These are phyloP conservation scores for Apoda limacodes DNA, from an alignment of 2,888 invertebrate species.

Conservation along the genomic window DNA sequence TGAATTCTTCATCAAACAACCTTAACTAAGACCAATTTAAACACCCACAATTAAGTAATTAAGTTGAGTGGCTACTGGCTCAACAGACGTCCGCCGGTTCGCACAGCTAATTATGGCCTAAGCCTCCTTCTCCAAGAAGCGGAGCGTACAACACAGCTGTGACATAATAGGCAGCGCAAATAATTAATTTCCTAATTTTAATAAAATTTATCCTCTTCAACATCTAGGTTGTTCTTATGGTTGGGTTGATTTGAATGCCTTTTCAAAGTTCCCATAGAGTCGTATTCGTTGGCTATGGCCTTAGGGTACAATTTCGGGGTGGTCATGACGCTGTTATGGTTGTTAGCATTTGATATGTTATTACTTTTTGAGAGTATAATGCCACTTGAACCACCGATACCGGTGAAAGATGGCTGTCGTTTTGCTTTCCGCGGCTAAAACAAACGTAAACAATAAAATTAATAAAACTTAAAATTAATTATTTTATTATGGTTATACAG, in stretches of 20 bases:
- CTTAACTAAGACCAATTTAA: too few relatives aligned
- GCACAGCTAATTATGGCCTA: too few relatives aligned
- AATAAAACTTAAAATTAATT: too few relatives aligned
- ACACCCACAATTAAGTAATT: too few relatives aligned
- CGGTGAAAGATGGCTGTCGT: constrained; percentile 79
- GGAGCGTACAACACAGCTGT: constrained; percentile 8
- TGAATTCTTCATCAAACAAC: too few relatives aligned
- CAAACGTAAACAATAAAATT: too few relatives aligned
- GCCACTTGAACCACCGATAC: constrained; percentile 60
- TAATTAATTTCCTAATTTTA: constrained; percentile 32
- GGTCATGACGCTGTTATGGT: constrained; percentile 67
- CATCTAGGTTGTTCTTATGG: constrained; percentile 71
- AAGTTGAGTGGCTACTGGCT: too few relatives aligned
- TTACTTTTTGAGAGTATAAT: constrained; percentile 68
- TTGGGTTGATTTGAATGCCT: constrained; percentile 81
- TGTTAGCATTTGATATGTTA: constrained; percentile 72
- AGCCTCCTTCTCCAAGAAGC: too few relatives aligned
- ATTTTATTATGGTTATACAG: too few relatives aligned
- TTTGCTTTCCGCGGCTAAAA: constrained; percentile 66
- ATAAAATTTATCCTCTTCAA: constrained; percentile 76
- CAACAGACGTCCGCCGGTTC: too few relatives aligned
- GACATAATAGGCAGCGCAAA: constrained; percentile 4
- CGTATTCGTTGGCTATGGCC: constrained; percentile 80
- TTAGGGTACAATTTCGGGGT: constrained; percentile 78
- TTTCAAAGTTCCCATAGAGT: constrained; percentile 78